A percentile compares a stretch with the other conserved stretches of the same genome.
Evolutionary conservation across 1,140 invertebrate genomes (phyloP).

Genomic region (Drosophila fuyamai): DNA sequence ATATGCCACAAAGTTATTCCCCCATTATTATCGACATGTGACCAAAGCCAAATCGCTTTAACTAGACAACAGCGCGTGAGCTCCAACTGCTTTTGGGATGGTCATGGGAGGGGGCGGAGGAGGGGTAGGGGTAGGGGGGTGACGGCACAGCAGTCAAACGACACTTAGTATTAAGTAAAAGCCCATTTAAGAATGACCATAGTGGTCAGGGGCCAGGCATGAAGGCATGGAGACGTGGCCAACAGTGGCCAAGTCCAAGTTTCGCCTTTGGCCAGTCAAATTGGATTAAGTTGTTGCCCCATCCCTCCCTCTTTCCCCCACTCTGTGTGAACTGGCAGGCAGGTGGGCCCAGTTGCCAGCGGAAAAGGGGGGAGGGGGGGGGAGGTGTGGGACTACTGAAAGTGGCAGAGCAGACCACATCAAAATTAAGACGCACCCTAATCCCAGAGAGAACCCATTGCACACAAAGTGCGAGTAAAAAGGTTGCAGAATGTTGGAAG

Average conservation of each 20-base stretch:
- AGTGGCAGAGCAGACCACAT: slow-evolving; percentile 3
- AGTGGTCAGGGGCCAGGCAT: not conserved
- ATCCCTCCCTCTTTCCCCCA: slow-evolving; percentile 14
- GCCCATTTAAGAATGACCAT: slow-evolving; percentile 71
- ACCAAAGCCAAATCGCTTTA: slow-evolving; percentile 35
- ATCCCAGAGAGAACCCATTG: slow-evolving; percentile 20
- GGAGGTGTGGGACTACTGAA: not conserved
- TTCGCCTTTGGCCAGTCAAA: slow-evolving; percentile 66
- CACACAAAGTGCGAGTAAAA: not conserved
- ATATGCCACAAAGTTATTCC: slow-evolving; percentile 28
- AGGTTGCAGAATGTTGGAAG: not conserved
- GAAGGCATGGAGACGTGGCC: not conserved
- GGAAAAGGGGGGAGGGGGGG: too few relatives aligned
- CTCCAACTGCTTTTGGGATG: not conserved
- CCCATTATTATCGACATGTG: slow-evolving; percentile 48
- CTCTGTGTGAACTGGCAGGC: slow-evolving; percentile 10
- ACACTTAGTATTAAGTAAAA: slow-evolving; percentile 79
- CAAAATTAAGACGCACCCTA: slow-evolving; percentile 30
- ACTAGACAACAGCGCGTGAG: slow-evolving; percentile 38
- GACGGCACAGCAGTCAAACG: slow-evolving; percentile 45
- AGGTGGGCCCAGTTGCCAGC: not conserved
- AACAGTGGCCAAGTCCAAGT: slow-evolving; percentile 28
- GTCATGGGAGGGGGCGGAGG: not conserved
- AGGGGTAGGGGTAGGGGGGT: not conserved
- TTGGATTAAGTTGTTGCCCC: slow-evolving; percentile 78